phyloP scores from a whole-genome alignment of 2,888 invertebrate species.

The Phanerotoma sp. region DNA sequence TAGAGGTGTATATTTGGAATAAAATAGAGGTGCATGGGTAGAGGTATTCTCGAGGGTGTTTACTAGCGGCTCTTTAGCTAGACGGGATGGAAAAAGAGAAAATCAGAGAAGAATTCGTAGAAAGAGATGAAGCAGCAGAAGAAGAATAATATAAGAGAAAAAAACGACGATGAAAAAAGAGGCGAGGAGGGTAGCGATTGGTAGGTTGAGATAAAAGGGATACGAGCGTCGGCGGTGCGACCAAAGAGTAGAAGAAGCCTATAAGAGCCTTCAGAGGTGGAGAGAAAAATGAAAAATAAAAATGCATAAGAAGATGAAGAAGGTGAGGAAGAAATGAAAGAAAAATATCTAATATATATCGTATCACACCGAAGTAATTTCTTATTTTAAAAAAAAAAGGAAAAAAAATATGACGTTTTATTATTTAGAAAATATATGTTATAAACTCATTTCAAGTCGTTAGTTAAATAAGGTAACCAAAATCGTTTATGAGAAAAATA shows the following conservation, averaged over 20 bases:
- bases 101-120: conserved; percentile 1
- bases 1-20: neutral
- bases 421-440: no score
- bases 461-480: no score
- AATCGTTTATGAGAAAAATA: no score
- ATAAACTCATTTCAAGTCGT: no score
- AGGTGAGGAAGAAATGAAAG: conserved; percentile 18
- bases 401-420: neutral
- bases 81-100: conserved; percentile 7
- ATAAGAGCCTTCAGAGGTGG: conserved; percentile 5
- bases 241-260: conserved; percentile 35
- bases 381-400: neutral
- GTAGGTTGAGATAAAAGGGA: conserved; percentile 47
- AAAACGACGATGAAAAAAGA: conserved; percentile 20
- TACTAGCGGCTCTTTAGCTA: conserved; percentile 2
- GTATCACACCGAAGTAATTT: neutral
- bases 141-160: conserved; percentile 10
- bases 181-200: conserved; percentile 40
- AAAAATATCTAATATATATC: conserved; percentile 12
- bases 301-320: conserved; percentile 9
- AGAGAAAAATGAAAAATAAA: conserved; percentile 19
- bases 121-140: conserved; percentile 3
- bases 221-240: conserved; percentile 43
- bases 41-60: conserved; percentile 16
- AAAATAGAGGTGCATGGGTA: conserved; percentile 29